These are phyloP conservation scores for Corydoras sp. DNA, from an alignment of 2,113 vertebrate genomes.

Conservation along the genomic window DNA sequence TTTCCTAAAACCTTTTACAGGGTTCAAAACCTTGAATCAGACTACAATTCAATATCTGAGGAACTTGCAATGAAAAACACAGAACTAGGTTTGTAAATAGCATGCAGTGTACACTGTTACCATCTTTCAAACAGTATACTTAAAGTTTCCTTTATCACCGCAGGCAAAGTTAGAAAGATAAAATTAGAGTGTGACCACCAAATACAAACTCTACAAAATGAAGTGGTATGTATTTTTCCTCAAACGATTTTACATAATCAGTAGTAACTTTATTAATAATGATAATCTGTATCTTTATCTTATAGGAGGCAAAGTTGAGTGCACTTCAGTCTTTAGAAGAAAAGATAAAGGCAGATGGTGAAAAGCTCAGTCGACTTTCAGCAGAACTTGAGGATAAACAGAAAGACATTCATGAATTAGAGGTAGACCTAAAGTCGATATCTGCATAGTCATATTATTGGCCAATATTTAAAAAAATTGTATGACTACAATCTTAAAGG, in stretches of 20 bases:
- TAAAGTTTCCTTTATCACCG: background rate
- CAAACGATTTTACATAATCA: background rate
- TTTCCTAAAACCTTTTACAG: constrained; percentile 41
- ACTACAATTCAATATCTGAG: constrained; percentile 35
- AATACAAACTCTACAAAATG: constrained; percentile 67
- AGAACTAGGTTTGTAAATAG: constrained; percentile 49
- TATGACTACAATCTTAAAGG: too few relatives aligned
- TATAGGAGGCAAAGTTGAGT: constrained; percentile 48
- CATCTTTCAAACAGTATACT: too few relatives aligned
- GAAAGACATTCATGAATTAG: too few relatives aligned
- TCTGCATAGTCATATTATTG: too few relatives aligned
- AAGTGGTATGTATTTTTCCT: constrained; percentile 48
- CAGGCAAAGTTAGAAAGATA: constrained; percentile 68
- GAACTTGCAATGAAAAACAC: constrained; percentile 51
- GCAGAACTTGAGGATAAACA: too few relatives aligned
- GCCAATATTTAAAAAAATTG: too few relatives aligned
- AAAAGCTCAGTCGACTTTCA: too few relatives aligned
- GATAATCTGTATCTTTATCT: constrained; percentile 12
- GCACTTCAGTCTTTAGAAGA: too few relatives aligned
- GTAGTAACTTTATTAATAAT: background rate
- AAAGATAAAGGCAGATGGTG: too few relatives aligned
- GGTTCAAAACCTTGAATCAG: constrained; percentile 49
- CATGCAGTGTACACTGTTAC: background rate
- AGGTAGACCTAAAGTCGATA: too few relatives aligned
- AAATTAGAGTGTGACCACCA: constrained; percentile 68